Evolutionary conservation across 2,888 invertebrate species (phyloP), one percentile per base, ranked within the genome.

Genomic region (Copidosoma aretas): DNA sequence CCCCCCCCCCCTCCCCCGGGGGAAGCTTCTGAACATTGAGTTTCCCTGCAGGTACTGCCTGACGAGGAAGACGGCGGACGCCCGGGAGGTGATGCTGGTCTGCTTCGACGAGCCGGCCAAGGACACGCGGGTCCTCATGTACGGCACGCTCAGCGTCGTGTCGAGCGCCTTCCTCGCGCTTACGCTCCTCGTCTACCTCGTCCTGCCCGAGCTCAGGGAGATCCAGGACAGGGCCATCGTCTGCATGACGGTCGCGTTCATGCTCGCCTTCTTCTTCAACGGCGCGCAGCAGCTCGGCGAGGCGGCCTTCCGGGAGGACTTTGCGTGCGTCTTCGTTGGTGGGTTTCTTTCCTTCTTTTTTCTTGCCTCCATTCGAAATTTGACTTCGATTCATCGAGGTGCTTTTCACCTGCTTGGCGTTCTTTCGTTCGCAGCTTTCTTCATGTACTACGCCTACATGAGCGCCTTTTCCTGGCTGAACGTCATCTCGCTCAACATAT

Each of bases 381-480:
- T n/a, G n/a, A n/a, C n/a, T n/a, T n/a, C n/a, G n/a, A n/a, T n/a
- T n/a, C n/a, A n/a, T n/a, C n/a, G n/a, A n/a, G n/a, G n/a, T n/a
- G n/a, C n/a, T n/a, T n/a, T n/a, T n/a, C n/a, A n/a, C n/a, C n/a
- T n/a, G n/a, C n/a, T n/a, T n/a, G n/a, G n/a, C n/a, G 39, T 41
- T 60, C 46, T 43, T 71, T 71, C 70, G 57, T 24, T 67, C 80
- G 85, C 77, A 89, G 89, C 87, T 17, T 89, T 88, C 75, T 75
- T 86, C 15, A 83, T 88, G 12, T 89, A 89, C 77, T 87, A 86
- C 73, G 87, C 88, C 81, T 89, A 90, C 84, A 84, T 91, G 78
- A 87, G 89, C 1, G 87, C 89, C n/a, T 91, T 91, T 82, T 90
- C 90, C 78, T 91, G 91, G 91, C 84, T 91, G 82, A 91, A 90